Evolutionary conservation across 1,140 invertebrate genomes (phyloP), one percentile per base, ranked within the genome.

Genomic region (Drosophila fuyamai): DNA sequence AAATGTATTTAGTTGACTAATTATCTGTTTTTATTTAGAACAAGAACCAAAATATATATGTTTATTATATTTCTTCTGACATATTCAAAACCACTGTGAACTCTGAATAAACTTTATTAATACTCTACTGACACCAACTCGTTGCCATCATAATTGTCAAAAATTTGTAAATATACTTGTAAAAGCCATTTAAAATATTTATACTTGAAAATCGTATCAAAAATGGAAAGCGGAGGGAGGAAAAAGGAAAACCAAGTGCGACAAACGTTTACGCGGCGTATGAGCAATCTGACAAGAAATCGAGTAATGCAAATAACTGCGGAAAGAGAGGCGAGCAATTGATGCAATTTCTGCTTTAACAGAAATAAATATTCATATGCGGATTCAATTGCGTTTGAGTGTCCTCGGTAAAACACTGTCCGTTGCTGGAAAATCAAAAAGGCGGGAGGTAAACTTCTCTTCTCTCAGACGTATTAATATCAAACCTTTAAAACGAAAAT

Each of bases 111-210:
- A 57, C 46, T 40, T 23, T 47, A 61, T 61, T 50, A 46, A 18
- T n/a, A 60, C 50, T 44, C 38, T 38, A 51, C 29, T 14, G 38
- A 23, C 32, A 40, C 32, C 9, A 57, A 32, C 55, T 38, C 29
- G 16, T 46, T 51, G 48, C 57, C 36, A 10, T 58, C 46, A n/a
- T 56, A 53, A 73, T 76, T 60, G 73, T 68, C 40, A 58, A 70
- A 66, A 59, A 76, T 60, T 51, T 57, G 43, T 48, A 62, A 70
- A 68, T 80, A 48, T 67, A 73, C 63, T 70, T 81, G 63, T 58
- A 78, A 86, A 86, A 86, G 63, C 46, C 57, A 62, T 71, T 86
- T 86, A 47, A 86, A 86, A 86, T 86, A 85, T 86, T 81, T 79
- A 75, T 79, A 72, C 58, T 53, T 50, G 57, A 46, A 71, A 85